phyloP scores from a whole-genome alignment of 2,888 invertebrate genomes.

The Pemphredon lugubris region DNA sequence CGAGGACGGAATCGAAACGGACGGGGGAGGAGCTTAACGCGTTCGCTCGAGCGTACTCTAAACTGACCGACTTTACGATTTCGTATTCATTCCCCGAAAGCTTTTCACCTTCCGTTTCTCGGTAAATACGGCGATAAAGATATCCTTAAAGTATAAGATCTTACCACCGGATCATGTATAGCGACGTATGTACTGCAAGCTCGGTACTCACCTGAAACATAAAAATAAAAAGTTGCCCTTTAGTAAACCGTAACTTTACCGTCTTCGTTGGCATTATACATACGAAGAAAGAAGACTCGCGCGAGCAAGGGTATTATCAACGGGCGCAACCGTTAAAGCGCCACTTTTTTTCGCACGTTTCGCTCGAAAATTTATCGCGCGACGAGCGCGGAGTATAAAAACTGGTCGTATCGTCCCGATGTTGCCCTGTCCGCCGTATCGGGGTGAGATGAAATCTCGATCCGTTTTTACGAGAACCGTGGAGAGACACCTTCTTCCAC shows the following conservation, averaged over 20 bases:
- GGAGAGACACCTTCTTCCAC: constrained; percentile 27
- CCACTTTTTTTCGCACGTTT: constrained; percentile 53
- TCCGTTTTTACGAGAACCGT: constrained; percentile 30
- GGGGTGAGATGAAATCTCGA: constrained; percentile 14
- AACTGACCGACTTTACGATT: background rate
- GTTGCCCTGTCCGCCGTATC: background rate
- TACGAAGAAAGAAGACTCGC: too few relatives aligned
- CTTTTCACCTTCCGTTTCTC: constrained; percentile 11
- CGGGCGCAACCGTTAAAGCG: constrained; percentile 6
- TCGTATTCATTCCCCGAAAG: constrained; percentile 9
- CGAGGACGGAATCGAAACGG: constrained; percentile 40
- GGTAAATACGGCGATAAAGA: background rate
- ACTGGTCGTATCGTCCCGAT: constrained; percentile 68
- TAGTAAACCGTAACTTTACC: too few relatives aligned
- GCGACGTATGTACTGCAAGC: background rate
- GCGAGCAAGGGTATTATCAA: background rate
- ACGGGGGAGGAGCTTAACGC: constrained; percentile 35
- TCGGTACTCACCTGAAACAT: constrained; percentile 73
- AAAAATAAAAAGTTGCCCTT: constrained; percentile 46
- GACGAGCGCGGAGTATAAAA: constrained; percentile 72
- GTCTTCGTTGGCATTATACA: too few relatives aligned
- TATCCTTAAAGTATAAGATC: constrained; percentile 5
- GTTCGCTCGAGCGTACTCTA: background rate
- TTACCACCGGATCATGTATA: constrained; percentile 39
- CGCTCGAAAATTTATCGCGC: constrained; percentile 72